Base-by-base conservation (phyloP, 2,797 vertebrate genomes). In the Semotilus atromaculatus region DNA sequence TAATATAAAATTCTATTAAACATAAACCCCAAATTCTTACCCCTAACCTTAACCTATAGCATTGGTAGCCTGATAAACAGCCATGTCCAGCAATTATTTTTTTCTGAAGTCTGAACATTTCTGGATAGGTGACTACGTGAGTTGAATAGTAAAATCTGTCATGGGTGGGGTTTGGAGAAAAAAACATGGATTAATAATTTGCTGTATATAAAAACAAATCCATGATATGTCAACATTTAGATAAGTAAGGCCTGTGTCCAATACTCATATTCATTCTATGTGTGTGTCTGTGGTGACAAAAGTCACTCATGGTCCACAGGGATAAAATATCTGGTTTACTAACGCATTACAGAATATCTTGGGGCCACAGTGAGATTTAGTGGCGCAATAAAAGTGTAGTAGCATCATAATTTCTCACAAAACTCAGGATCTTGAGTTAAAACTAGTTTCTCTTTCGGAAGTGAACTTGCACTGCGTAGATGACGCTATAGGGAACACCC, bases 331-430 rank as follows among this genome's bases (percentile, higher is more conserved):
- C 74, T 85, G 87, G 89, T 85, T 86, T 87, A 88, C 90, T 85
- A 91, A 89, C 89, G 87, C 85, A 74, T 81, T 81, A 18, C 83
- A 91, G 84, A 88, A 88, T 91, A 91, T 88, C 85, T 86, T 84
- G 87, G 85, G 85, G 84, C 87, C 86, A 78, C 83, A 81, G 43
- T 70, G 66, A 66, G 83, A 71, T 82, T 82, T 78, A 68, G 55
- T 48, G 7, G 66, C 26, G 18, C 40, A 62, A 85, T 68, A 67
- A 74, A 72, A 81, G 21, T 55, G 34, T 45, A 26, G 21, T 19
- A 23, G 81, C 29, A 62, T 78, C 60, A 36, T 34, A 53, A 53
- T 51, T 74, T 73, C 26, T 36, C 58, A 58, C 3, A 58, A 55
- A 55, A 64, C 31, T 31, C 55, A 89, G 80, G 29, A 68, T 68